Base-by-base conservation (phyloP, 2,113 vertebrate genomes). In the Saguinus imperator region DNA sequence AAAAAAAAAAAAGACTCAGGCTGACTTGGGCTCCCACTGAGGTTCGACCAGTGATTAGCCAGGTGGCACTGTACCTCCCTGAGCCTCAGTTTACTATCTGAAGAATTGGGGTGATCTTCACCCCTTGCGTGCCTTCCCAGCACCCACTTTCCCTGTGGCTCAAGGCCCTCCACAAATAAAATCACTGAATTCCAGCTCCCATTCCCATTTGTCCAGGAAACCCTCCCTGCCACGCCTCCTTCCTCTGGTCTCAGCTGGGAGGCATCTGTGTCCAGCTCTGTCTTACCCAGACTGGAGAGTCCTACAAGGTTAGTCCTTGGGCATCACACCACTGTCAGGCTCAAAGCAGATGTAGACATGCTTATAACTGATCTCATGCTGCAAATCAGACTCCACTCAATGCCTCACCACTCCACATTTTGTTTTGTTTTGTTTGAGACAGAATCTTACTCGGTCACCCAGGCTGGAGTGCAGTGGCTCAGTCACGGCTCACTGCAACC, bases 181-280 rank as follows among this genome's bases (percentile, higher is more conserved):
- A 58, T 25, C 40, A 14, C 68, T 40, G 66, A 82, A 73, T 68
- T 66, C 55, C 13, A 87, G 35, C 6, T 37, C 52, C 70, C 37
- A 57, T 13, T 45, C 32, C n/a, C 14, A 8, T 9, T 16, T 11
- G n/a, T 45, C 43, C 25, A 25, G 57, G 68, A 68, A 58, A 43
- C 48, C 52, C 45, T 58, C 14, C 58, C 43, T 50, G 45, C 40
- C 70, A n/a, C 1, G 1, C 18, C 27, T 86, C 17, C 27, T 83
- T 35, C 61, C 14, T 58, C 84, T 1, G 5, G 21, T 61, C 73
- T 37, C 1, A 0, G 35, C 29, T 9, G 3, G 11, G 32, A 25
- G 13, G 7, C 20, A 6, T 37, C 48, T 96, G 10, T 72, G 43
- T 64, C 45, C 23, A 27, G 52, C 61, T 73, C 40, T 66, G 8